Base-by-base conservation (phyloP, 2,113 vertebrate species). In the Meleagris gallopavo region DNA sequence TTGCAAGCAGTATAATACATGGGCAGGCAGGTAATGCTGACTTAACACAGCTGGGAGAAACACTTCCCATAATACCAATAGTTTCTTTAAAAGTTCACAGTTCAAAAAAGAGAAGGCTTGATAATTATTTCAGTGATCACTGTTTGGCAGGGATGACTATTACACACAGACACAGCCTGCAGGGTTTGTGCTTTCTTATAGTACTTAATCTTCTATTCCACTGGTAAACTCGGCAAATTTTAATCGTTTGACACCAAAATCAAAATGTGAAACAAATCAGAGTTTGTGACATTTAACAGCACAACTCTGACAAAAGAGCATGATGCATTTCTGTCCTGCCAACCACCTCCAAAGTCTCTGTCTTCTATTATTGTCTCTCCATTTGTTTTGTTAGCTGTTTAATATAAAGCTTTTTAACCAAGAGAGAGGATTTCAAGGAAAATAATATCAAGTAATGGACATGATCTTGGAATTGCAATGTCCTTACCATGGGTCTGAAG, bases 51-150 rank as follows among this genome's bases (percentile, higher is more conserved):
- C 62, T 57, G 64, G 81, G 62, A 88, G 46, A 45, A 96, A 88
- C 58, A 20, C 61, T 78, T 86, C 80, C 60, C 72, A 88, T 64
- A 48, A 24, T 67, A 75, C 70, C 60, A 91, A 83, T 12, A 85
- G 54, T 57, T 89, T 92, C 58, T 86, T 95, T 90, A 91, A 83
- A 92, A 88, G 70, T 76, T 86, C 88, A 90, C 72, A 71, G 73
- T 65, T 93, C 58, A 86, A 0, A 0, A 78, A 34, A 71, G 75
- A 83, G 41, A 27, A 0, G 2, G 74, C 81, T 93, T 64, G 89
- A 70, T 80, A 93, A 93, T 88, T 75, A 91, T 86, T 89, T 79
- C 82, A 88, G 46, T 54, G 74, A 92, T 75, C 8, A 10, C 18
- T 15, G 27, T 86, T 79, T 0, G 11, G 1, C 36, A 91, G 61